These are phyloP conservation scores for Magallana ariakensis DNA, from an alignment of 1,140 invertebrate species.

Conservation along the genomic window DNA sequence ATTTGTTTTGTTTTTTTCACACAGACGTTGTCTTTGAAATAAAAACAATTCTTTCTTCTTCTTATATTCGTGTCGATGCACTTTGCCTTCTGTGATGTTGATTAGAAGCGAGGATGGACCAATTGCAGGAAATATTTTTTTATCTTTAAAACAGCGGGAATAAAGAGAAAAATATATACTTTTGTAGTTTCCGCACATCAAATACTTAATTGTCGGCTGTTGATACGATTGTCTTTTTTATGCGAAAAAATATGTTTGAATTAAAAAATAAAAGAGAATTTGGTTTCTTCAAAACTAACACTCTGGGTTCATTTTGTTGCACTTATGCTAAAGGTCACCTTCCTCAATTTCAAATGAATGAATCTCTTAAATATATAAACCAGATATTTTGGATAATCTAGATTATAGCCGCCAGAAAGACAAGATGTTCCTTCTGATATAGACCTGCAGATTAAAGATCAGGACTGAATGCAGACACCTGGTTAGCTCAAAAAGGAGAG, in stretches of 20 bases:
- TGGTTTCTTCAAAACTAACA: too few relatives aligned
- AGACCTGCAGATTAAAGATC: slow-evolving; percentile 8
- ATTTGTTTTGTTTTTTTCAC: slow-evolving; percentile 5
- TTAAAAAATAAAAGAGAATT: too few relatives aligned
- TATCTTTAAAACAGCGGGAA: neutral
- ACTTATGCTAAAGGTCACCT: neutral
- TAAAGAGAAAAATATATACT: neutral
- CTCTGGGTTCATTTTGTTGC: too few relatives aligned
- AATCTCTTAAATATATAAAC: slow-evolving; percentile 6
- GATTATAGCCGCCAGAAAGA: neutral
- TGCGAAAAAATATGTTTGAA: too few relatives aligned
- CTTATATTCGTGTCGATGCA: neutral
- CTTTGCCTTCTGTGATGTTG: neutral
- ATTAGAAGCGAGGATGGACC: neutral
- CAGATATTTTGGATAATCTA: slow-evolving; percentile 9
- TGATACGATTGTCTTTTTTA: too few relatives aligned
- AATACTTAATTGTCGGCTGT: too few relatives aligned
- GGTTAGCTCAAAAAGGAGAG: neutral
- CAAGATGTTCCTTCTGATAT: neutral
- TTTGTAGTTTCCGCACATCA: too few relatives aligned
- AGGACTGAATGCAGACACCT: neutral
- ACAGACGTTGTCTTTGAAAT: slow-evolving; percentile 22
- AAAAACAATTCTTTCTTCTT: neutral
- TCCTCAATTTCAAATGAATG: neutral
- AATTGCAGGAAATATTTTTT: neutral